These are phyloP conservation scores for Apus apus DNA, from an alignment of 2,113 vertebrate species.

Conservation along the genomic window DNA sequence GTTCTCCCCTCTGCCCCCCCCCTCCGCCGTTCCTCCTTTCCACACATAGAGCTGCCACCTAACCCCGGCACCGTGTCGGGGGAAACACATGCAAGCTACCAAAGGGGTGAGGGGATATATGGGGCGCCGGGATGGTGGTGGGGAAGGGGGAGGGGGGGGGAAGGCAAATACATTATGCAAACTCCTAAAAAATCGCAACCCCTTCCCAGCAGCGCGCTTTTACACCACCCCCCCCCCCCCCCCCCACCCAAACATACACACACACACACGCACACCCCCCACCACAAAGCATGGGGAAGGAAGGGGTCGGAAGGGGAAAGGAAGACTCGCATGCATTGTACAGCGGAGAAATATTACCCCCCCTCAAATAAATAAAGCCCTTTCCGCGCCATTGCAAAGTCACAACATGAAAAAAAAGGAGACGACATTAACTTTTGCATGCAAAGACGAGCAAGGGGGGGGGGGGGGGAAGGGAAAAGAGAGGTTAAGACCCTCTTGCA, in stretches of 20 bases:
- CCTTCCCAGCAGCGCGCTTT: neutral
- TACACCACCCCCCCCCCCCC: neutral
- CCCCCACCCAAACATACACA: neutral
- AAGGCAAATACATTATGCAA: conserved; percentile 16
- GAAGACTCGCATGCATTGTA: neutral
- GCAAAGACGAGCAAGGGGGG: neutral
- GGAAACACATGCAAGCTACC: neutral
- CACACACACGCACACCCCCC: too few species aligned
- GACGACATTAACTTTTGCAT: conserved; percentile 71
- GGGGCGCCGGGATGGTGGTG: too few species aligned
- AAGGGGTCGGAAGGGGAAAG: neutral
- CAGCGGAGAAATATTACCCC: neutral
- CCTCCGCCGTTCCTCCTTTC: neutral
- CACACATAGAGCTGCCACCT: neutral
- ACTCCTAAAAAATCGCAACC: conserved; percentile 48
- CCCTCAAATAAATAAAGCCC: neutral
- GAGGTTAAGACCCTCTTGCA: neutral
- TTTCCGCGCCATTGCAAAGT: conserved; percentile 60
- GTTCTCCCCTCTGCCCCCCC: neutral
- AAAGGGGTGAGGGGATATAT: neutral
- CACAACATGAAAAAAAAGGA: neutral
- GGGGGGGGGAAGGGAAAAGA: neutral
- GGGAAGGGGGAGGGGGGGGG: too few species aligned
- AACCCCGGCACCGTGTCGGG: neutral
- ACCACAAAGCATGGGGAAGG: neutral